phyloP scores from a whole-genome alignment of 2,888 invertebrate genomes.

The Cephonodes hylas region DNA sequence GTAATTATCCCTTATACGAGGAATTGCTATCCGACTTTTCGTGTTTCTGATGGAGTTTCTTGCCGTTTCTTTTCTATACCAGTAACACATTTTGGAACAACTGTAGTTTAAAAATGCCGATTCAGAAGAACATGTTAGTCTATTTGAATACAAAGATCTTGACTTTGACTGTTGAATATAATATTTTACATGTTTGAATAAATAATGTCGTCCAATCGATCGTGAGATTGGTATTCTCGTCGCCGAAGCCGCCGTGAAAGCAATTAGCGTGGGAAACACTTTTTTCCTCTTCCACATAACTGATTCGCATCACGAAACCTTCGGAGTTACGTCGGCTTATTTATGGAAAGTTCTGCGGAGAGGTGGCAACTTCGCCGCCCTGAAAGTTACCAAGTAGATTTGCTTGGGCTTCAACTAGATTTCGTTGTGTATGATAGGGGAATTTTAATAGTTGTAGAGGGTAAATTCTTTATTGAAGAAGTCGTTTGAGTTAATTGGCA shows the following conservation, averaged over 20 bases:
- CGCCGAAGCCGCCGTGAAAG: slow-evolving; percentile 13
- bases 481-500: neutral
- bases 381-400: neutral
- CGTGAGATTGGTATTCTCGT: neutral
- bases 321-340: slow-evolving; percentile 12
- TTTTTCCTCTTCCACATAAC: slow-evolving; percentile 18
- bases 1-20: too few relatives aligned
- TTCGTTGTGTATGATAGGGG: neutral
- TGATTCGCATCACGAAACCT: slow-evolving; percentile 23
- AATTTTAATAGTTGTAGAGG: neutral
- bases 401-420: neutral
- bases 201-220: neutral
- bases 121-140: too few relatives aligned
- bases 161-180: too few relatives aligned
- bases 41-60: too few relatives aligned
- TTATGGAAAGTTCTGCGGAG: slow-evolving; percentile 11
- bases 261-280: slow-evolving; percentile 25
- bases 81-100: too few relatives aligned
- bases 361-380: neutral
- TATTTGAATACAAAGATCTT: too few relatives aligned
- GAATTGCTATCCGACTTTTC: too few relatives aligned
- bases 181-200: neutral
- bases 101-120: too few relatives aligned
- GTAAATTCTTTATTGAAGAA: neutral
- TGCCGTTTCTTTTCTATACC: too few relatives aligned